A percentile compares a stretch with the other conserved stretches of the same genome.
These are phyloP conservation scores for Semicossyphus pulcher DNA, from an alignment of 2,113 vertebrate genomes.

Conservation along the genomic window DNA sequence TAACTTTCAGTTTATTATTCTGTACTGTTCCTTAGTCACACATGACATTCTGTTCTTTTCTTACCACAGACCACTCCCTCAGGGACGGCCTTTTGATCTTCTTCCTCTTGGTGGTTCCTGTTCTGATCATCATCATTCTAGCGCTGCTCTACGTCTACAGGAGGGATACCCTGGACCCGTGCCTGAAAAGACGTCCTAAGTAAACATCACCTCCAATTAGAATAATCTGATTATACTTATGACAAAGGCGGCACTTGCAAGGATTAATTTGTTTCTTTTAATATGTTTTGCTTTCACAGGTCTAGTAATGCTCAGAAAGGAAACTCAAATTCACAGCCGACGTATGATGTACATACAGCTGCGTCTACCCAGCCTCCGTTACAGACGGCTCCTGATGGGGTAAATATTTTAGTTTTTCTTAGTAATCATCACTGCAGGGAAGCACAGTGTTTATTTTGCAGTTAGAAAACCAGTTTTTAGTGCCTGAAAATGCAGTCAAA, in stretches of 20 bases:
- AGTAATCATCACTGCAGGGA: background rate
- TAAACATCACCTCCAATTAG: constrained; percentile 13
- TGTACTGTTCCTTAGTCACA: background rate
- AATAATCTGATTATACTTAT: background rate
- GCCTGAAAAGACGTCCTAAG: constrained; percentile 52
- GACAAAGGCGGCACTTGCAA: background rate
- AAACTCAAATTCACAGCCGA: constrained; percentile 24
- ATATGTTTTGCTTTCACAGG: constrained; percentile 46
- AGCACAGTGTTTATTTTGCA: background rate
- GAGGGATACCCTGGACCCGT: constrained; percentile 69
- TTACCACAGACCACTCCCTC: constrained; percentile 86
- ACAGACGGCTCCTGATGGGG: constrained; percentile 21
- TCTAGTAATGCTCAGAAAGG: constrained; percentile 22
- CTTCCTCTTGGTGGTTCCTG: constrained; percentile 88
- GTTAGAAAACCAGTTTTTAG: background rate
- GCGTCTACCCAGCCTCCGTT: constrained; percentile 12
- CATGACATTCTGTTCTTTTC: background rate
- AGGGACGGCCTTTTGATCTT: constrained; percentile 89
- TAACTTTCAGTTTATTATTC: background rate
- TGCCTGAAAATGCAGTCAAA: background rate
- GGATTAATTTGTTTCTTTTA: background rate
- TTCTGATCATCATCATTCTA: constrained; percentile 71
- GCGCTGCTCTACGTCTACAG: constrained; percentile 79
- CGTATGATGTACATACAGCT: constrained; percentile 11
- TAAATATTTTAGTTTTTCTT: constrained; percentile 36